Evolutionary conservation across 1,140 invertebrate species (phyloP), one percentile per base, ranked within the genome.

Genomic region (Saxidomus purpurata): DNA sequence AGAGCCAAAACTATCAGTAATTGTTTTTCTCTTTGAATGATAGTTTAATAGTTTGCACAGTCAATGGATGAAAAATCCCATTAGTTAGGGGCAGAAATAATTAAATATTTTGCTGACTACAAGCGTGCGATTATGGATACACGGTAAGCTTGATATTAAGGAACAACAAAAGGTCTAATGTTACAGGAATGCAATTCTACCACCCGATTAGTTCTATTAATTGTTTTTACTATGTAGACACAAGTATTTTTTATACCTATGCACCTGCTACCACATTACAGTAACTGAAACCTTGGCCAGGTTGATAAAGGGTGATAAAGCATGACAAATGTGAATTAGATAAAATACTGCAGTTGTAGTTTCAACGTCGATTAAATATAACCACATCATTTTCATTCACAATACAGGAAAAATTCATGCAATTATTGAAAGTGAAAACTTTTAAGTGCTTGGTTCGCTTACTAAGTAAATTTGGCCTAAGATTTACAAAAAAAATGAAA

Each of bases 151-250:
- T 52, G 77, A 80, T 80, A 80, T 71, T 19, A 6, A 15, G 25
- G 25, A 13, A 55, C n/a, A 80, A 80, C 77, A 80, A 80, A 28
- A 34, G 77, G 77, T 55, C 28, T 80, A 28, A 55, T 59, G 49
- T 80, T 80, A 80, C 77, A 80, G 15, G 1, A 52, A 49, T 80
- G 77, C 77, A 80, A 80, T 31, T 80, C n/a, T 31, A 80, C 34
- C 47, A 31, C n/a, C 47, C n/a, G 55, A 55, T 55, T 80, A 31
- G 31, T 52, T 80, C 77, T 55, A 19, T 59, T 80, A 80, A 55
- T 80, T 49, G 76, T 55, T 80, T 80, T 52, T 71, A 71, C 38
- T 71, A 28, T 36, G 3, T n/a, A 38, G 15, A 38, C 2, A 71
- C 36, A 71, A 34, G 34, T 71, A 11, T n/a, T 38, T 67, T n/a